Base-by-base conservation (phyloP, 2,797 vertebrate species). In the Pygocentrus nattereri region DNA sequence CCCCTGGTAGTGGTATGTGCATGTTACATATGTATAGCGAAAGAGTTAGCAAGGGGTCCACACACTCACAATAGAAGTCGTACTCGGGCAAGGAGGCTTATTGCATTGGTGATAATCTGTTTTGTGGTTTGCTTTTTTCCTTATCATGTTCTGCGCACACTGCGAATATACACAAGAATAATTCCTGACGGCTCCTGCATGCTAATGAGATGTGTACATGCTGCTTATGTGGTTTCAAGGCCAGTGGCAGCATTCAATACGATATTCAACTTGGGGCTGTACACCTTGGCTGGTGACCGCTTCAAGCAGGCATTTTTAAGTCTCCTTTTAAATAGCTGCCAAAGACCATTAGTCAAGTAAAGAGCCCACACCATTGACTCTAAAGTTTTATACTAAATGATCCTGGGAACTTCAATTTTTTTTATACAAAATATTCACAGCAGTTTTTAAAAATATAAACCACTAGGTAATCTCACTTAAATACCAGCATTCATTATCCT, bases 231-330 rank as follows among this genome's bases (percentile, higher is more conserved):
- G 0, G 23, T 94, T 76, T 92, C 92, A 15, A 87, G 92, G 74
- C 93, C 93, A 7, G 38, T 94, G 47, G 92, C 92, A 1, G 91
- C 82, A 10, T 19, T 93, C 49, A 93, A 93, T 86, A 91, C 90
- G 0, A 87, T 93, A 25, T 93, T 90, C 7, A 93, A 94, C 88
- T 75, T 93, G 82, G 87, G 69, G 3, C 56, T 94, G 70, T 93
- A 93, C 87, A 94, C 92, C 0, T 67, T 93, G 0, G 91, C 92
- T 0, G 92, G 92, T 0, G 88, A 90, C 30, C 74, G 67, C 38
- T 92, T 94, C 61, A 88, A 81, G 21, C 84, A 34, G 31, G 93
- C 92, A 13, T 62, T 62, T 89, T 91, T 19, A 1, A 83, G 31
- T 81, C 79, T 10, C 54, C 73, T 8, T 89, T 91, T 49, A 62